Evolutionary conservation across 2,888 invertebrate species (phyloP).

Genomic region (Orthonychiurus folsomi): DNA sequence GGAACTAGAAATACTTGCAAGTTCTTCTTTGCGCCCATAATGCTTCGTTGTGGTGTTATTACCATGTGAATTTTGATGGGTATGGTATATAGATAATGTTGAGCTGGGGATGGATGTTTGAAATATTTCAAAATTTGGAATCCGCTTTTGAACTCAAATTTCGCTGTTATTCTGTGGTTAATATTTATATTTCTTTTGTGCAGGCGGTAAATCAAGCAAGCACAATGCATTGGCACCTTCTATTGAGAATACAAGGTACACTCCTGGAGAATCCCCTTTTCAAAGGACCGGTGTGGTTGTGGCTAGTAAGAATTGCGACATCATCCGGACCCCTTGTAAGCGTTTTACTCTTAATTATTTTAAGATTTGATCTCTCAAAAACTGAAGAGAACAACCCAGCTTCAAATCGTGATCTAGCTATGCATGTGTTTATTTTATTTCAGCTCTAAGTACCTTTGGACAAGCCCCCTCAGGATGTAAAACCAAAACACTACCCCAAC

Average conservation of each 20-base stretch:
- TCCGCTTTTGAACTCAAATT: no score
- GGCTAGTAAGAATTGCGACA: conserved; percentile 40
- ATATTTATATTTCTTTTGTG: conserved; percentile 8
- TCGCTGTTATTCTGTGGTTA: neutral
- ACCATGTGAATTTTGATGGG: no score
- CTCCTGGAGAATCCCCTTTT: conserved; percentile 31
- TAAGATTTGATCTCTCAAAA: conserved; percentile 1
- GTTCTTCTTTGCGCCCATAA: no score
- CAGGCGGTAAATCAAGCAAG: conserved; percentile 40
- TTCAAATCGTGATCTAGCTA: conserved; percentile 1
- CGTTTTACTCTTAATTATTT: neutral
- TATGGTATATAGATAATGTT: no score
- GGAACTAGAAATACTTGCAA: no score
- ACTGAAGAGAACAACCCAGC: neutral
- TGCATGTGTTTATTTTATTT: neutral
- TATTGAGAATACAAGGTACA: conserved; percentile 30
- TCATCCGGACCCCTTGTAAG: conserved; percentile 40
- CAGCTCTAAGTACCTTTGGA: conserved; percentile 39
- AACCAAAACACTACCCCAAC: conserved; percentile 39
- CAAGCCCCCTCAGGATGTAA: conserved; percentile 35
- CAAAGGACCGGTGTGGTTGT: conserved; percentile 38
- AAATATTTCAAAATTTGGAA: no score
- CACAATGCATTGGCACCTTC: conserved; percentile 22
- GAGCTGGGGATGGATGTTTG: no score
- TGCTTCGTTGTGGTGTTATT: no score